These are phyloP conservation scores for Geococcyx californianus DNA, from an alignment of 2,113 vertebrate genomes.

Conservation along the genomic window DNA sequence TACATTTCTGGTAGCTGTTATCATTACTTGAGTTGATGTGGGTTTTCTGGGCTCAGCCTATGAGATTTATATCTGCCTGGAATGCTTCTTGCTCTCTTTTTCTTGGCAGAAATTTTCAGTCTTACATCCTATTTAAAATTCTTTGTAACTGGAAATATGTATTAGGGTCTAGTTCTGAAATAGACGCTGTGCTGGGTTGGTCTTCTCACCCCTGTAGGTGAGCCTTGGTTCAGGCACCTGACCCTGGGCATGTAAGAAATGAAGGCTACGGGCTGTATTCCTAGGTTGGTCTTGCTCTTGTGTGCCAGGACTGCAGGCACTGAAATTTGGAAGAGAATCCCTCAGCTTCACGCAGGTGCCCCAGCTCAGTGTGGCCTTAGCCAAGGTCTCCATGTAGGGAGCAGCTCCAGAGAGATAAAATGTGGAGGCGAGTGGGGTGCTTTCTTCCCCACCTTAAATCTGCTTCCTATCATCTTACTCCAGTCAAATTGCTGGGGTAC, in stretches of 20 bases:
- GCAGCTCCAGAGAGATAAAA: neutral
- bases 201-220: neutral
- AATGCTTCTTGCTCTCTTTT: neutral
- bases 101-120: neutral
- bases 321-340: neutral
- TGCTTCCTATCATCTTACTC: neutral
- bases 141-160: neutral
- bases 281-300: neutral
- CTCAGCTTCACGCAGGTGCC: neutral
- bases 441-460: neutral
- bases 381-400: neutral
- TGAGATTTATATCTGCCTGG: neutral
- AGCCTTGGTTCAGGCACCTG: neutral
- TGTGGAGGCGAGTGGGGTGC: neutral
- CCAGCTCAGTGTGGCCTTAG: neutral
- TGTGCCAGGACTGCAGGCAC: neutral
- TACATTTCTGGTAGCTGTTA: neutral
- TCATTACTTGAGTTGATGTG: neutral
- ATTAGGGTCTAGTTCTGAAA: neutral
- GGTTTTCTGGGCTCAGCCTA: neutral
- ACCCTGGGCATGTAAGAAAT: too few species aligned
- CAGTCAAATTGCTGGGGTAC: neutral
- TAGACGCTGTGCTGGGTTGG: neutral
- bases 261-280: neutral
- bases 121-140: neutral